Base-by-base conservation (phyloP, 2,113 vertebrate species). In the Hemicordylus capensis region DNA sequence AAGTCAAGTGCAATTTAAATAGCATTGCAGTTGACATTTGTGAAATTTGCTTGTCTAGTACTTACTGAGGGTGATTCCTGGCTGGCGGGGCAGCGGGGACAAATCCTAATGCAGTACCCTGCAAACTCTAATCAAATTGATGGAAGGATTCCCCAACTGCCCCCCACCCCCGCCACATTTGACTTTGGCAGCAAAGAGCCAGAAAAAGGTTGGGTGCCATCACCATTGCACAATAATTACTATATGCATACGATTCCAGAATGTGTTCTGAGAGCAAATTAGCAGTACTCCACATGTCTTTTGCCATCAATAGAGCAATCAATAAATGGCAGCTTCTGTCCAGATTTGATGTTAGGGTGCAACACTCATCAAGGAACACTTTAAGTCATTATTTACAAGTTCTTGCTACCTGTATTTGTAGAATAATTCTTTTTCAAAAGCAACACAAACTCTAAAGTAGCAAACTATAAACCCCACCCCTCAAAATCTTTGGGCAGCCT, bases 281-380 rank as follows among this genome's bases (percentile, higher is more conserved):
- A 90, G 76, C 46, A 58, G 84, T 77, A 85, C 93, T 91, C 87
- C 85, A 87, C 91, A 94, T 85, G 90, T 90, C 93, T 91, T 93
- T 83, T 81, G 75, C 5, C 4, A n/a, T n/a, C n/a, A n/a, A n/a
- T n/a, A 79, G 39, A 82, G 15, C 81, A 34, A 20, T 76, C 2
- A 0, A 42, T 17, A n/a, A n/a, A n/a, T n/a, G n/a, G n/a, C 44
- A 46, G 63, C 51, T 58, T 37, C 37, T 58, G 34, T 15, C 5
- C 37, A 59, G 20, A 39, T 51, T 42, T 61, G 22, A 26, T 59
- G 56, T 24, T 59, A 76, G 54, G 51, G 20, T 76, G 34, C 54
- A 76, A 24, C 6, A 26, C 11, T 51, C 44, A 51, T 17, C 6
- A 73, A 56, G 8, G 48, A 76, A 76, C 12, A 34, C 9, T 74